Conservation (phyloP, 2,888 invertebrate species). For the Phortica magna region DNA sequence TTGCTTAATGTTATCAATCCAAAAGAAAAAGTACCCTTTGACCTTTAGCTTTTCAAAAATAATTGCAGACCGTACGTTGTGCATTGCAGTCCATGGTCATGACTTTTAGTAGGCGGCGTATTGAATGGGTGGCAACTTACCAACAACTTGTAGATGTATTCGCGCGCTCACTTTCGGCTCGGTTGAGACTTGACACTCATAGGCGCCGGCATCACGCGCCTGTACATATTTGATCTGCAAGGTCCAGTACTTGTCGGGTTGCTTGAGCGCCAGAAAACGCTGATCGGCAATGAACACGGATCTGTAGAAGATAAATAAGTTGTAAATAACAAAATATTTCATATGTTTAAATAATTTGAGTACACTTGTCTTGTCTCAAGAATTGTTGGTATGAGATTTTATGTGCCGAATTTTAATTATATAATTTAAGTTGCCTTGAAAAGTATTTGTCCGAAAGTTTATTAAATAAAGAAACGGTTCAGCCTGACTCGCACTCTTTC, state of each 20-base stretch:
- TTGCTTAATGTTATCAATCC: background rate
- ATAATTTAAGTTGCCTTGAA: too few species aligned
- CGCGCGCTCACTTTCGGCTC: constrained; percentile 97
- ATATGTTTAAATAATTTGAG: too few species aligned
- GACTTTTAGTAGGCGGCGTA: constrained; percentile 41
- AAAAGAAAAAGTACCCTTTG: constrained; percentile 44
- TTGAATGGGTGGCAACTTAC: constrained; percentile 80
- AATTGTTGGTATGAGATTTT: too few species aligned
- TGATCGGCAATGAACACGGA: constrained; percentile 95
- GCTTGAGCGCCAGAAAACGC: constrained; percentile 89
- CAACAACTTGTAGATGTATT: constrained; percentile 93
- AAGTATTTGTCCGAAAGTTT: too few species aligned
- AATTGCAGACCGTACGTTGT: background rate
- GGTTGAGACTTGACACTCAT: constrained; percentile 96
- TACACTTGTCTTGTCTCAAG: too few species aligned
- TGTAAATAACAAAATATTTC: background rate
- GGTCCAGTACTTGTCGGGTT: constrained; percentile 84
- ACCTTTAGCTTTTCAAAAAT: constrained; percentile 53
- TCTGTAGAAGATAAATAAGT: constrained; percentile 64
- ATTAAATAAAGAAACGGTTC: too few species aligned
- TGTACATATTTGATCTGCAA: constrained; percentile 95
- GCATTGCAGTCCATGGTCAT: constrained; percentile 14
- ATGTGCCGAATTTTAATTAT: too few species aligned
- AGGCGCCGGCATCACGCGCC: constrained; percentile 92
- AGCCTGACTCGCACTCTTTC: too few species aligned